Percentiles rank a stretch among this genome's conserved stretches.
These are phyloP conservation scores for Leucophenga montana DNA, from an alignment of 2,888 invertebrate genomes.

Conservation along the genomic window DNA sequence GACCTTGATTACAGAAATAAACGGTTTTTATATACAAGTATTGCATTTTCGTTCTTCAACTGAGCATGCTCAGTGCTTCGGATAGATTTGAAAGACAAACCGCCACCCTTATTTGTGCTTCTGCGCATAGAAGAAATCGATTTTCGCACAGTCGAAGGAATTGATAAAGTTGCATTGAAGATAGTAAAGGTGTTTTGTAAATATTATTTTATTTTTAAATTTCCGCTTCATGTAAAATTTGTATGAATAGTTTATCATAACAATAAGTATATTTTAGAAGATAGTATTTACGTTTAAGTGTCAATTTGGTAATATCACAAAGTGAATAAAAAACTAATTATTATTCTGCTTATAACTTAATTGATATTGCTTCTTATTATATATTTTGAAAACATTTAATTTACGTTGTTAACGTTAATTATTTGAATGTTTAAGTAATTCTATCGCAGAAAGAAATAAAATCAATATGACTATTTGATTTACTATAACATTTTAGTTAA, in stretches of 20 bases:
- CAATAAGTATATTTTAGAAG: not conserved
- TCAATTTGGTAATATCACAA: not conserved
- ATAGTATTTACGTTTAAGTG: not conserved
- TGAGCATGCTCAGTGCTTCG: constrained; percentile 9
- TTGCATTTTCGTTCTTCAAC: not conserved
- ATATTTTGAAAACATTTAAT: no score
- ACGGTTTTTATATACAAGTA: not conserved
- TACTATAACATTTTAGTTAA: no score
- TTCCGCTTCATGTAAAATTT: no score
- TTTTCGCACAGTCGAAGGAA: constrained; percentile 39
- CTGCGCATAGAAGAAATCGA: constrained; percentile 53
- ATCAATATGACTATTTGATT: no score
- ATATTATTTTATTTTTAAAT: not conserved
- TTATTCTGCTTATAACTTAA: not conserved
- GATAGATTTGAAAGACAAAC: not conserved
- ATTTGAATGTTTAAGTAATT: no score
- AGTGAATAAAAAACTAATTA: not conserved
- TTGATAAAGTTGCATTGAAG: not conserved
- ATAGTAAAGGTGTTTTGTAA: constrained; percentile 5
- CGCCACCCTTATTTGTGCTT: constrained; percentile 39
- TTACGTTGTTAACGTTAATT: no score
- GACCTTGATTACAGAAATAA: no score
- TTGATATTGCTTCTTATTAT: no score
- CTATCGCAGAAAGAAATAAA: no score
- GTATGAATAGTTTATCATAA: not conserved